A percentile compares a stretch with the other conserved stretches of the same genome.
Conservation (phyloP, 2,113 vertebrate genomes). For the human region GRCh38 chr1:227374501-227375000, state of each 20-base stretch:
- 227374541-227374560: too few species aligned
- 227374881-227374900: not conserved
- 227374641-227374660: too few species aligned
- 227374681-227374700: not conserved
- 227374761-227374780: not conserved
- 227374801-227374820: not conserved
- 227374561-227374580: too few species aligned
- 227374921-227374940: not conserved
- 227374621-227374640: too few species aligned
- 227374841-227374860: not conserved
- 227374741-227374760: not conserved
- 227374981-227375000: not conserved
- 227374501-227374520: too few species aligned
- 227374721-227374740: not conserved
- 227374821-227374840: not conserved
- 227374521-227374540: too few species aligned
- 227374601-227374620: too few species aligned
- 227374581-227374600: too few species aligned
- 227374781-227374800: not conserved
- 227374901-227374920: not conserved
- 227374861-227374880: not conserved
- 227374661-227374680: not conserved
- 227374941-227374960: not conserved
- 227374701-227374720: not conserved
- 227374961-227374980: not conserved